A percentile compares a stretch with the other conserved stretches of the same genome.
These are phyloP conservation scores for Trisateles emortualis DNA, from an alignment of 2,888 invertebrate genomes.

Conservation along the genomic window DNA sequence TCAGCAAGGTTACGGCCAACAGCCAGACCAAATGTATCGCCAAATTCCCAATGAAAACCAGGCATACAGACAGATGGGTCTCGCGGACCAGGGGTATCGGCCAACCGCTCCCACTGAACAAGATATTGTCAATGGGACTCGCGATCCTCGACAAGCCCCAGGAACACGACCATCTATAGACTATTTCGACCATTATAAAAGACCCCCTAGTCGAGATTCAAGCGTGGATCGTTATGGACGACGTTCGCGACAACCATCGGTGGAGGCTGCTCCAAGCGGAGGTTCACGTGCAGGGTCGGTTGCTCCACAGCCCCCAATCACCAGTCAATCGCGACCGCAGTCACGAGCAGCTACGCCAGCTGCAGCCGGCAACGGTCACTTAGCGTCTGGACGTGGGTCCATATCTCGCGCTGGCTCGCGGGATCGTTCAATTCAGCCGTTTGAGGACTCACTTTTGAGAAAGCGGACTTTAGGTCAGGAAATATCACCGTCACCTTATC, in stretches of 20 bases:
- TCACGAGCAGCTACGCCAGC: constrained; percentile 85
- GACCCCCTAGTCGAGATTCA: constrained; percentile 95
- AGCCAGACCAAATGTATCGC: constrained; percentile 71
- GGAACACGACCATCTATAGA: constrained; percentile 90
- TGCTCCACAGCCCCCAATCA: constrained; percentile 88
- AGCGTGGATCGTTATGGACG: constrained; percentile 94
- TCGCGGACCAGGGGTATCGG: constrained; percentile 60
- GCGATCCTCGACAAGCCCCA: constrained; percentile 72
- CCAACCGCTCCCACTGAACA: constrained; percentile 73
- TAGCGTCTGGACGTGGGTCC: constrained; percentile 88
- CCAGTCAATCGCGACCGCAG: constrained; percentile 87
- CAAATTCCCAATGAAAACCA: constrained; percentile 62
- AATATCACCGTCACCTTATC: constrained; percentile 94
- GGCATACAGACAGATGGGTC: constrained; percentile 57
- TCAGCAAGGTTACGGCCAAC: constrained; percentile 83
- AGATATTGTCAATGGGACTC: constrained; percentile 69
- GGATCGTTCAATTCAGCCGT: constrained; percentile 86
- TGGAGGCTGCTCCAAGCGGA: constrained; percentile 89
- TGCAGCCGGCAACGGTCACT: constrained; percentile 89
- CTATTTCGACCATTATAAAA: constrained; percentile 97
- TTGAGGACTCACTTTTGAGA: constrained; percentile 93
- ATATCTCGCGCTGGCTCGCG: constrained; percentile 80
- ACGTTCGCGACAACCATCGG: constrained; percentile 93
- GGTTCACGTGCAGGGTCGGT: constrained; percentile 90
- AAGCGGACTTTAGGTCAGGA: constrained; percentile 95